phyloP scores from a whole-genome alignment of 2,113 vertebrate genomes.

The Perca fluviatilis region DNA sequence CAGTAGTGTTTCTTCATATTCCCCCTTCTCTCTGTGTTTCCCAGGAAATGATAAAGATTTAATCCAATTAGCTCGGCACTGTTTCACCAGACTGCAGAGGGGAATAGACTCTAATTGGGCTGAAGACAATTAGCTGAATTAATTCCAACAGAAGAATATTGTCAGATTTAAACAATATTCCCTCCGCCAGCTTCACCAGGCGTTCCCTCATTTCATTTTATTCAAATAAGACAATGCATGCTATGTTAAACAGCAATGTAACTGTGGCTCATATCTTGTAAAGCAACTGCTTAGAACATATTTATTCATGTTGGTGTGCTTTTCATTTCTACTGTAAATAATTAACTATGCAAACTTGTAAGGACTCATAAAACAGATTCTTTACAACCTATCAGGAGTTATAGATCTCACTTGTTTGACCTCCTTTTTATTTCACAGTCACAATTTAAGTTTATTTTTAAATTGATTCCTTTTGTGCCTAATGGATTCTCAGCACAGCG shows the following conservation, averaged over 20 bases:
- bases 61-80: slow-evolving; percentile 86
- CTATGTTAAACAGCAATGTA: slow-evolving; percentile 69
- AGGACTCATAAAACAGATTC: slow-evolving; percentile 17
- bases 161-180: slow-evolving; percentile 83
- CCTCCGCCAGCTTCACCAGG: slow-evolving; percentile 66
- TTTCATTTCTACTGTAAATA: slow-evolving; percentile 64
- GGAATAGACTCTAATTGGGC: slow-evolving; percentile 88
- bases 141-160: slow-evolving; percentile 85
- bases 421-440: neutral
- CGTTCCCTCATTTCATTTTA: slow-evolving; percentile 72
- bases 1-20: slow-evolving; percentile 74
- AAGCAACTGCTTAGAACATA: slow-evolving; percentile 67
- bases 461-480: neutral
- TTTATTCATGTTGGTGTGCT: slow-evolving; percentile 67
- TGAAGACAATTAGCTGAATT: slow-evolving; percentile 88
- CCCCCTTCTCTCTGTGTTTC: slow-evolving; percentile 77
- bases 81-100: slow-evolving; percentile 82
- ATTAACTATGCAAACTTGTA: slow-evolving; percentile 54
- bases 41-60: slow-evolving; percentile 86
- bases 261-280: slow-evolving; percentile 69
- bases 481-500: neutral
- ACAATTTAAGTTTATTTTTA: neutral
- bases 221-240: slow-evolving; percentile 69
- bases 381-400: neutral
- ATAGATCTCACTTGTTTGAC: slow-evolving; percentile 3